phyloP scores from a whole-genome alignment of 2,888 invertebrate species.

The Mystacides longicornis region DNA sequence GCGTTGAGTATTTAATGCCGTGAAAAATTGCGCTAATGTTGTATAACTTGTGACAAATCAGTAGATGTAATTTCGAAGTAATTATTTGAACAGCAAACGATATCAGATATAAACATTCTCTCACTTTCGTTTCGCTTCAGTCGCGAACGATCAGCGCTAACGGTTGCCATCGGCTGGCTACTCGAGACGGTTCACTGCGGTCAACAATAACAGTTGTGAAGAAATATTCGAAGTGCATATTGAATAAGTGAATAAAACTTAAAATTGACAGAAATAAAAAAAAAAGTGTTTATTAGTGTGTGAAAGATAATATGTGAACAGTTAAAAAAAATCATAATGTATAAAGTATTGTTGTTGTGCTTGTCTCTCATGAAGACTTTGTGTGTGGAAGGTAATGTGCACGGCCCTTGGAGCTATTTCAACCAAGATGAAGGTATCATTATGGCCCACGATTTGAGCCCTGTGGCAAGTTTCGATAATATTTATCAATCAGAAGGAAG shows the following conservation, averaged over 20 bases:
- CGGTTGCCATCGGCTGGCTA: neutral
- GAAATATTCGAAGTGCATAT: no score
- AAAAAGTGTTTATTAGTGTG: neutral
- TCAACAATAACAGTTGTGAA: no score
- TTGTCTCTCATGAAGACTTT: neutral
- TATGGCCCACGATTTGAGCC: neutral
- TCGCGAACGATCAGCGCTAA: slow-evolving; percentile 9
- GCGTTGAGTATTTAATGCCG: slow-evolving; percentile 24
- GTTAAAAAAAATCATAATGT: neutral
- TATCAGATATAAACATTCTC: slow-evolving; percentile 15
- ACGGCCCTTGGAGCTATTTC: neutral
- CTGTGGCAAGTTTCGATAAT: neutral
- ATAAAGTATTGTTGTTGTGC: neutral
- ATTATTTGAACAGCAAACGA: slow-evolving; percentile 6
- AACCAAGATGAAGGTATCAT: neutral
- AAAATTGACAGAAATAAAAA: no score
- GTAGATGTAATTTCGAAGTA: slow-evolving; percentile 10
- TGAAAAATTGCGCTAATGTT: slow-evolving; percentile 1
- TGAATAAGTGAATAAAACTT: no score
- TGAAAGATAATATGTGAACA: neutral
- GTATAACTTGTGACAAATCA: slow-evolving; percentile 10
- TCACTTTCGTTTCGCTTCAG: slow-evolving; percentile 17
- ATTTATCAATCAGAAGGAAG: neutral
- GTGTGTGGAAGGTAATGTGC: neutral
- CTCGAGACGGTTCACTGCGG: no score